These are phyloP conservation scores for Mycetomoellerius zeteki DNA, from an alignment of 1,140 invertebrate species.

Conservation along the genomic window DNA sequence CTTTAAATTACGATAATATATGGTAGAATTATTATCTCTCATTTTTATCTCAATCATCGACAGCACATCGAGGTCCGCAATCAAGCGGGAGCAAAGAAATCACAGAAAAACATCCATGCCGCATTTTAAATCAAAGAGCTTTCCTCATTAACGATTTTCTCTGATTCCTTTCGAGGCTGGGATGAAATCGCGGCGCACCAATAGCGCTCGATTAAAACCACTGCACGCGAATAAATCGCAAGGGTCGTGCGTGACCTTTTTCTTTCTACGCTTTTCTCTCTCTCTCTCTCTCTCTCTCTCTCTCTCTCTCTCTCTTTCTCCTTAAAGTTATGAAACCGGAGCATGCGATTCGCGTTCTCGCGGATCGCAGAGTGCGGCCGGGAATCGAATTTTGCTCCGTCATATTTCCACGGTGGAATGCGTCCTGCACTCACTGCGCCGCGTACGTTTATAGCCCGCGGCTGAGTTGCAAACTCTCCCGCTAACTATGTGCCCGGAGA, in stretches of 20 bases:
- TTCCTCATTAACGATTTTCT: constrained; percentile 47
- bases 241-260: background rate
- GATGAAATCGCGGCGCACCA: constrained; percentile 26
- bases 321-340: constrained; percentile 47
- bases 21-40: background rate
- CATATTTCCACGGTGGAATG: constrained; percentile 63
- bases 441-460: constrained; percentile 34
- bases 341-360: background rate
- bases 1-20: constrained; percentile 2
- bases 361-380: constrained; percentile 25
- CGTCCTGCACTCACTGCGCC: constrained; percentile 49
- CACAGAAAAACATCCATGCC: background rate
- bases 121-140: constrained; percentile 53
- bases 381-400: constrained; percentile 54
- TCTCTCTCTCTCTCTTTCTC: constrained; percentile 29
- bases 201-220: constrained; percentile 55
- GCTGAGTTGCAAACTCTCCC: constrained; percentile 72
- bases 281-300: background rate
- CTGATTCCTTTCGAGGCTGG: background rate
- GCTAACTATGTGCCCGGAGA: constrained; percentile 73
- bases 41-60: constrained; percentile 34
- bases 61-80: constrained; percentile 18
- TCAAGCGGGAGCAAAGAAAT: constrained; percentile 39
- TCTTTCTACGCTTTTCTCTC: background rate
- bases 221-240: background rate